A percentile compares a stretch with the other conserved stretches of the same genome.
phyloP scores from a whole-genome alignment of 2,113 vertebrate species.

The Nycticryphes semicollaris region DNA sequence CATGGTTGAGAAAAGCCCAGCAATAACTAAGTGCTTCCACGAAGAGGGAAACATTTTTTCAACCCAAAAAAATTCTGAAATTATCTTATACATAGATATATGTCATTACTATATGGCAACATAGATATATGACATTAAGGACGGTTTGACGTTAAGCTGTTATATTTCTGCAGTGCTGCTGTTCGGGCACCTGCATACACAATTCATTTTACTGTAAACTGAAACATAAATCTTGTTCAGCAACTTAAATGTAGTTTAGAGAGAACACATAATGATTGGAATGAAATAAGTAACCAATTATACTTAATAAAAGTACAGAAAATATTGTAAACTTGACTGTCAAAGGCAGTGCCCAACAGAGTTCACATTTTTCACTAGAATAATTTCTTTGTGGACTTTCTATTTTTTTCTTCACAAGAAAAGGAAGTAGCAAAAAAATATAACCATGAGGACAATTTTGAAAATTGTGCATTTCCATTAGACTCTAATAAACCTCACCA shows the following conservation, averaged over 20 bases:
- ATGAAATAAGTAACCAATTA: background rate
- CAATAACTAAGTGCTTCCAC: background rate
- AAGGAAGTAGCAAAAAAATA: background rate
- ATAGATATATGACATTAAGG: background rate
- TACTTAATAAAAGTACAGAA: background rate
- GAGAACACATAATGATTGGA: background rate
- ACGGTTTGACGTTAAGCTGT: background rate
- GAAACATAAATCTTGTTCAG: background rate
- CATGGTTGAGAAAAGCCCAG: background rate
- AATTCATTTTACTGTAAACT: background rate
- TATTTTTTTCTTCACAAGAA: background rate
- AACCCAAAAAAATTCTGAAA: background rate
- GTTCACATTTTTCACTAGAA: background rate
- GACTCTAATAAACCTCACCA: background rate
- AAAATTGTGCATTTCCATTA: background rate
- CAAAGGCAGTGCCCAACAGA: fast-evolving
- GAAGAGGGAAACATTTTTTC: background rate
- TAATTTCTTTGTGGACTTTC: background rate
- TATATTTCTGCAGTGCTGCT: background rate
- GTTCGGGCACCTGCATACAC: background rate
- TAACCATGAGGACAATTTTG: background rate
- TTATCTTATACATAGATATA: background rate
- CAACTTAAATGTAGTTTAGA: background rate
- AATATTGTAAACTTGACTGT: background rate
- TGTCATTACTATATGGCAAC: background rate